These are phyloP conservation scores for Macropis europaea DNA, from an alignment of 2,888 invertebrate species.

Conservation along the genomic window DNA sequence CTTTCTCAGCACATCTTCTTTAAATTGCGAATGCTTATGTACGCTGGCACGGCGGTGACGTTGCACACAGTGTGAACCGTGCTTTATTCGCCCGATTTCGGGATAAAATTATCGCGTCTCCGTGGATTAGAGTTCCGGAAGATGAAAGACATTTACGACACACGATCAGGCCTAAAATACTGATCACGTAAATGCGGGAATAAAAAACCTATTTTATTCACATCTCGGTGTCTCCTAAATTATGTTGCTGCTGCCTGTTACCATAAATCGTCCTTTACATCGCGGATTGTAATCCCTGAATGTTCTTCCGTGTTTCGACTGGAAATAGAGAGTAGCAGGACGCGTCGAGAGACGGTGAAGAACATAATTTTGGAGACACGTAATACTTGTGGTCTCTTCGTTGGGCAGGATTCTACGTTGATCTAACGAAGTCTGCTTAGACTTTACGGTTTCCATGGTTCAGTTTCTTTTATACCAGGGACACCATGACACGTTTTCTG, in stretches of 20 bases:
- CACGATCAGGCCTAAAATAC: slow-evolving; percentile 51
- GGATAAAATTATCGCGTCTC: too few relatives aligned
- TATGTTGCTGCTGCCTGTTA: neutral
- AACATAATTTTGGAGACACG: neutral
- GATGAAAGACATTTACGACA: slow-evolving; percentile 11
- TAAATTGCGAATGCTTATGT: too few relatives aligned
- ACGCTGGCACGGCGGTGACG: too few relatives aligned
- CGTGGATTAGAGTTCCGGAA: too few relatives aligned
- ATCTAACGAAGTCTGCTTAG: neutral
- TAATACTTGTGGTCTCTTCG: neutral
- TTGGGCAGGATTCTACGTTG: neutral
- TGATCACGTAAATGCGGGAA: slow-evolving; percentile 44
- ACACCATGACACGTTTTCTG: slow-evolving; percentile 77
- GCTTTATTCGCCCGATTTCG: too few relatives aligned
- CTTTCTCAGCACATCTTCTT: too few relatives aligned
- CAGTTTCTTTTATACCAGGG: slow-evolving; percentile 68
- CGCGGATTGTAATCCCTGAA: neutral
- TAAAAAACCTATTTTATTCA: slow-evolving; percentile 34
- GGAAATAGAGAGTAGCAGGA: neutral
- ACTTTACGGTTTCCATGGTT: neutral
- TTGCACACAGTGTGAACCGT: too few relatives aligned
- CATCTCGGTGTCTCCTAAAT: slow-evolving; percentile 1
- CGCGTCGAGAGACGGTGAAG: neutral
- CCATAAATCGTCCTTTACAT: neutral
- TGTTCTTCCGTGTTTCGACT: neutral